Evolutionary conservation across 35 echinoderm and acorn worm genomes (phyloP).

Genomic region (Apostichopus californicus): DNA sequence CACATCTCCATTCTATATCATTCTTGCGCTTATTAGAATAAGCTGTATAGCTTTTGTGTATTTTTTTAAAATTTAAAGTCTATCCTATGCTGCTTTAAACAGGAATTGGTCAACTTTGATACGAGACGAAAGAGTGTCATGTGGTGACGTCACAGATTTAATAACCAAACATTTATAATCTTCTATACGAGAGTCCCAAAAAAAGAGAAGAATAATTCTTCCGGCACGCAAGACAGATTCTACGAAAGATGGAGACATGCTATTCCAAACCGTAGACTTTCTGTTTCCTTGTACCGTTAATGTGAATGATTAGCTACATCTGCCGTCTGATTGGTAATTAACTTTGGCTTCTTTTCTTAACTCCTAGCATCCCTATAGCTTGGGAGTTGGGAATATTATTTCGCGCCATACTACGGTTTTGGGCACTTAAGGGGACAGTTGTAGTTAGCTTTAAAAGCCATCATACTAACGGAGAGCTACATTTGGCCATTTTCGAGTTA

Average conservation of each 20-base stretch:
- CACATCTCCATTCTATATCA: no score
- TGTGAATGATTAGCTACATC: slow-evolving; percentile 2
- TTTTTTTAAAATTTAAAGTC: background rate
- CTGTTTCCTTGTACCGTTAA: slow-evolving; percentile 5
- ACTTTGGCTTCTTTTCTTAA: slow-evolving; percentile 3
- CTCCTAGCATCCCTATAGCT: background rate
- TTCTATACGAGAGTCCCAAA: background rate
- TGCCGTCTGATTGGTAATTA: slow-evolving; percentile 9
- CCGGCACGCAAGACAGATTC: background rate
- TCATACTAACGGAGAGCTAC: background rate
- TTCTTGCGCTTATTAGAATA: no score
- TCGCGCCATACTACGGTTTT: background rate
- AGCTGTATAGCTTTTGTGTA: no score
- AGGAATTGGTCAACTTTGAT: background rate
- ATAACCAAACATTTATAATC: background rate
- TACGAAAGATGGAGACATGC: background rate
- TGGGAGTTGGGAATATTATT: slow-evolving; percentile 22
- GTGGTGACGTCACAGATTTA: background rate
- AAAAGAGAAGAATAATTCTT: slow-evolving; percentile 9
- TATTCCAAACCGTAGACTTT: slow-evolving; percentile 5
- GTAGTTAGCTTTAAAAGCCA: background rate
- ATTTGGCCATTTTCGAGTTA: slow-evolving; percentile 1
- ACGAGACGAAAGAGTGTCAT: background rate
- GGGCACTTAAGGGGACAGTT: slow-evolving; percentile 15
- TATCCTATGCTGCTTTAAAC: background rate